These are phyloP conservation scores for Neomicropteryx cornuta DNA, from an alignment of 1,140 invertebrate species.

Conservation along the genomic window DNA sequence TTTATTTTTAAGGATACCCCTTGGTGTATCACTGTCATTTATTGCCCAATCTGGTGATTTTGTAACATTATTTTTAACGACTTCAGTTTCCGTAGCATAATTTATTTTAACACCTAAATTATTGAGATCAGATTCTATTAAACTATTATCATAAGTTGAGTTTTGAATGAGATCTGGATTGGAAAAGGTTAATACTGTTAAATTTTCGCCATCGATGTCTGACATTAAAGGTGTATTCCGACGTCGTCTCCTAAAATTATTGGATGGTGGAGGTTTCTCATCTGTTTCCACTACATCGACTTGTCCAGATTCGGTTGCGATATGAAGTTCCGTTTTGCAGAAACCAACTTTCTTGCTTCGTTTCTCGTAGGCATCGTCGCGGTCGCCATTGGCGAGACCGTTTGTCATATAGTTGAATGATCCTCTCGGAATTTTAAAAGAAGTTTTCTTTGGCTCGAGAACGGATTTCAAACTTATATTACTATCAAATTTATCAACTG, in stretches of 20 bases:
- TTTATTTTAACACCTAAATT: conserved; percentile 11
- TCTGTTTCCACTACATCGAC: conserved; percentile 81
- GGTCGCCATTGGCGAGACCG: conserved; percentile 20
- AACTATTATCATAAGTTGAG: background rate
- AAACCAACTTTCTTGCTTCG: conserved; percentile 69
- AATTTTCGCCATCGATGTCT: conserved; percentile 30
- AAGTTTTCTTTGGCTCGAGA: too few relatives aligned
- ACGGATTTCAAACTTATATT: too few relatives aligned
- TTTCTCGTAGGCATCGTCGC: conserved; percentile 23
- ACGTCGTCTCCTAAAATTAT: conserved; percentile 58
- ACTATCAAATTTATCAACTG: too few relatives aligned
- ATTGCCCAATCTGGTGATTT: conserved; percentile 26
- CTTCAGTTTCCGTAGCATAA: conserved; percentile 19
- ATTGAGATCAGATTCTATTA: conserved; percentile 1
- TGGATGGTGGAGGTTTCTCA: conserved; percentile 70
- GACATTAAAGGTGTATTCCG: conserved; percentile 35
- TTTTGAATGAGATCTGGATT: conserved; percentile 13
- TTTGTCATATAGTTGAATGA: too few relatives aligned
- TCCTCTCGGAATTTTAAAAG: too few relatives aligned
- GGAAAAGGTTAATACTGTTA: conserved; percentile 31
- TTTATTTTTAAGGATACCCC: conserved; percentile 61
- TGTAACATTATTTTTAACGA: conserved; percentile 28
- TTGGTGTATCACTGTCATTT: conserved; percentile 42
- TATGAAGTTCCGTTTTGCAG: conserved; percentile 77
- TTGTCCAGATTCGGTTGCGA: conserved; percentile 69